phyloP scores from a whole-genome alignment of 92 coral and sea anemone species.

The Zoanthus solanderi region DNA sequence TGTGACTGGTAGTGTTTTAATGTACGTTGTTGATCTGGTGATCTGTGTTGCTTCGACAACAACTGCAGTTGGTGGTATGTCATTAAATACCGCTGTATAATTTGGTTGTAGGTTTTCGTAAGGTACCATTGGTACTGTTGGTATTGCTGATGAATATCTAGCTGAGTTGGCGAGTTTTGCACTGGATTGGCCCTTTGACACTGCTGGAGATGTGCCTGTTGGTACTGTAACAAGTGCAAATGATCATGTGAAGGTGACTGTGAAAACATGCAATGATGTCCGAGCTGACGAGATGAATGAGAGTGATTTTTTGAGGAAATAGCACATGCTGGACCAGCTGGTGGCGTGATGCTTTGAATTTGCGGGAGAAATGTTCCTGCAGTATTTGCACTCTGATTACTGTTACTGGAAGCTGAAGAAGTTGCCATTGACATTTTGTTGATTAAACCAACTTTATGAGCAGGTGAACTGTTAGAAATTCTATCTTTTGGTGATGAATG shows the following conservation, averaged over 20 bases:
- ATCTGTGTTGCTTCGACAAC: slow-evolving; percentile 29
- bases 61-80: slow-evolving; percentile 30
- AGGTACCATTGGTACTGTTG: slow-evolving; percentile 41
- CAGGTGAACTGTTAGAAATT: slow-evolving; percentile 23
- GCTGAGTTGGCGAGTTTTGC: slow-evolving; percentile 2
- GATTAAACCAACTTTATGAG: background rate
- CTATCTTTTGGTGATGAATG: slow-evolving; percentile 25
- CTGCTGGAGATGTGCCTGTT: slow-evolving; percentile 32
- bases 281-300: slow-evolving; percentile 2
- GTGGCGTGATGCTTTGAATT: slow-evolving; percentile 21
- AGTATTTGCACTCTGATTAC: slow-evolving; percentile 7
- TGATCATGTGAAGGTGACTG: slow-evolving; percentile 24
- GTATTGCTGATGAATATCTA: slow-evolving; percentile 36
- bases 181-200: slow-evolving; percentile 21
- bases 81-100: slow-evolving; percentile 23
- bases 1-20: slow-evolving; percentile 19
- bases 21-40: slow-evolving; percentile 34
- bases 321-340: background rate
- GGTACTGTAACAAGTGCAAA: slow-evolving; percentile 19
- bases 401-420: slow-evolving; percentile 9
- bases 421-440: slow-evolving; percentile 12
- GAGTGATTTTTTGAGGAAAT: slow-evolving; percentile 12
- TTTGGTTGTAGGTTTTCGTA: background rate
- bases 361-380: slow-evolving; percentile 22
- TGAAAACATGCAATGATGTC: slow-evolving; percentile 24